Conservation (phyloP, 2,797 vertebrate genomes). For the Gymnothorax javanicus region DNA sequence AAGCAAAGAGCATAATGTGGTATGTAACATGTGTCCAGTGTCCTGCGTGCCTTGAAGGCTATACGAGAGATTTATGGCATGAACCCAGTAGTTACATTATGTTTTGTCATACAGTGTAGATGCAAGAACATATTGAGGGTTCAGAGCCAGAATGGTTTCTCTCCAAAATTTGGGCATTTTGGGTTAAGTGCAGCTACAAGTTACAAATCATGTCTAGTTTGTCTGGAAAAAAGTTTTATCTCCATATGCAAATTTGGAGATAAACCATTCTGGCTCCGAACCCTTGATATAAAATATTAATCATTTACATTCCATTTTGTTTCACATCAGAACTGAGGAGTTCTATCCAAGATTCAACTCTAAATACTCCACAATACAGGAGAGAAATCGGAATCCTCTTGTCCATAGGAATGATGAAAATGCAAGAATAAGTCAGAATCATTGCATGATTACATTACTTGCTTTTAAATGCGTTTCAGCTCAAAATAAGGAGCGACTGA, state of each 20-base stretch:
- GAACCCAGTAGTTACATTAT: conserved; percentile 62
- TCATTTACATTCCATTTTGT: conserved; percentile 59
- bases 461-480: not conserved
- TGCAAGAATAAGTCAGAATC: not conserved
- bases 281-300: conserved; percentile 53
- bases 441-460: not conserved
- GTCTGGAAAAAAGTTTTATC: no score
- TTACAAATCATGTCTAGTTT: no score
- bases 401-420: not conserved
- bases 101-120: conserved; percentile 63
- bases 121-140: conserved; percentile 51
- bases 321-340: not conserved
- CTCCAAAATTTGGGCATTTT: no score
- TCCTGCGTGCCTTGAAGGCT: conserved; percentile 59
- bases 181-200: no score
- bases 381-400: not conserved
- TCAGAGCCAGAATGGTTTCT: no score
- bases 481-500: not conserved
- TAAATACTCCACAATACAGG: conserved; percentile 3
- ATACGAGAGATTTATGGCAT: conserved; percentile 67
- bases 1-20: conserved; percentile 56
- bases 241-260: no score
- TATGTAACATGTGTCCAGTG: conserved; percentile 71
- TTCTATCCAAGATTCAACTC: not conserved
- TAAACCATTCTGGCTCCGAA: no score